Evolutionary conservation across 2,888 invertebrate genomes (phyloP).

Genomic region (Drosophila borealis): DNA sequence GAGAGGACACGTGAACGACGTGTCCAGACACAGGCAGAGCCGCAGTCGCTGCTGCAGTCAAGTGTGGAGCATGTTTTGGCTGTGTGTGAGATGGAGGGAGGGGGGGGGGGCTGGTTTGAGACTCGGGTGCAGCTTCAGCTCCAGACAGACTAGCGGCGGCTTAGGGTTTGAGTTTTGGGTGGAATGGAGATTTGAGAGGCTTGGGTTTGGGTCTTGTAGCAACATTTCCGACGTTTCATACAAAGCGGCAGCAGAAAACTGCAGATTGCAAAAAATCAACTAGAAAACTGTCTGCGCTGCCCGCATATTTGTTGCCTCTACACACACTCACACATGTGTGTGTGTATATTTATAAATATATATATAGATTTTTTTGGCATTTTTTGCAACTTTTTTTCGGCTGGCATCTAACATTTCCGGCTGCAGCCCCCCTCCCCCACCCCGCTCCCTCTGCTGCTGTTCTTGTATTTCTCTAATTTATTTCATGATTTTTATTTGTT

Average conservation of each 20-base stretch:
- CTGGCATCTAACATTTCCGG: constrained; percentile 67
- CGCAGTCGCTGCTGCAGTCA: constrained; percentile 31
- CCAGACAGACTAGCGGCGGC: constrained; percentile 44
- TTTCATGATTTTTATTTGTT: constrained; percentile 80
- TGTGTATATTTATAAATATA: constrained; percentile 1
- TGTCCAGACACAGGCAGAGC: constrained; percentile 49
- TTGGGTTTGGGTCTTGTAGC: constrained; percentile 54
- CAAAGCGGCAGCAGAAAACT: constrained; percentile 73
- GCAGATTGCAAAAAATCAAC: constrained; percentile 80
- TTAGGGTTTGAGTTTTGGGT: constrained; percentile 9
- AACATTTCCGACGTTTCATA: constrained; percentile 73
- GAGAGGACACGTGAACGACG: constrained; percentile 48
- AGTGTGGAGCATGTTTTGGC: constrained; percentile 18
- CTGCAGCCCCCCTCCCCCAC: not conserved
- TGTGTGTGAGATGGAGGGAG: too few relatives aligned
- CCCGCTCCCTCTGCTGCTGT: constrained; percentile 9
- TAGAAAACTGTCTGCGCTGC: constrained; percentile 58
- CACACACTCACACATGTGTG: constrained; percentile 40
- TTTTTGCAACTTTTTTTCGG: constrained; percentile 12
- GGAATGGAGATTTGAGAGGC: constrained; percentile 7
- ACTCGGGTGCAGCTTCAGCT: constrained; percentile 53
- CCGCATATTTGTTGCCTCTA: constrained; percentile 62
- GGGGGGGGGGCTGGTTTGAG: constrained; percentile 24
- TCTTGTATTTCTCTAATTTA: constrained; percentile 78
- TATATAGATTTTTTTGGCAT: constrained; percentile 5